These are phyloP conservation scores for Argyra leucocephala DNA, from an alignment of 2,888 invertebrate species.

Conservation along the genomic window DNA sequence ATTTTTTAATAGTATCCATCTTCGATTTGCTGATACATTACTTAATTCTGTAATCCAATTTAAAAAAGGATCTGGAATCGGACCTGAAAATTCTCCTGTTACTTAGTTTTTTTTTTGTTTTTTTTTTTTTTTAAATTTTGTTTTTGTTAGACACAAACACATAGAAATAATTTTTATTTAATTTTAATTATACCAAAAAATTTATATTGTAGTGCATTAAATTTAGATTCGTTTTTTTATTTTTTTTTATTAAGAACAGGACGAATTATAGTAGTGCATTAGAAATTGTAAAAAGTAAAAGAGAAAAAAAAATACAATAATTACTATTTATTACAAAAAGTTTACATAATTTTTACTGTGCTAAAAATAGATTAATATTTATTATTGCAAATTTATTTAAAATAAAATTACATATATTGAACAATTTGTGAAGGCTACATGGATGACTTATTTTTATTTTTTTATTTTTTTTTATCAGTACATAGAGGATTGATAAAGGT, in stretches of 20 bases:
- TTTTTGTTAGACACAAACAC: constrained; percentile 31
- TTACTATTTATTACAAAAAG: too few species aligned
- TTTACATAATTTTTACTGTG: too few species aligned
- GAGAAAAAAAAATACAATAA: too few species aligned
- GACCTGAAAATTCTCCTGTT: constrained; percentile 53
- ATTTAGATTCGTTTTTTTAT: background rate
- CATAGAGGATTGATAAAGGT: too few species aligned
- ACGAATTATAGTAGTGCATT: background rate
- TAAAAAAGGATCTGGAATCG: constrained; percentile 72
- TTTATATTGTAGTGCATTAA: constrained; percentile 15
- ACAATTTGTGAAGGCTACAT: too few species aligned
- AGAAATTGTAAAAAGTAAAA: too few species aligned
- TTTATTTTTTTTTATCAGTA: too few species aligned
- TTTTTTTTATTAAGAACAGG: background rate
- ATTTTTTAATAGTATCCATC: constrained; percentile 71
- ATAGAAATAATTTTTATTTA: constrained; percentile 2
- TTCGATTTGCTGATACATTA: constrained; percentile 70
- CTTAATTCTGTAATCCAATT: constrained; percentile 83
- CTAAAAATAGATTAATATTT: too few species aligned
- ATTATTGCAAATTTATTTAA: too few species aligned
- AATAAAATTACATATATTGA: too few species aligned
- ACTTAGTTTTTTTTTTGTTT: background rate
- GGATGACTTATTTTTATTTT: too few species aligned
- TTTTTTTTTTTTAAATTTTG: background rate
- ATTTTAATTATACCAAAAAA: constrained; percentile 10